A percentile compares a stretch with the other conserved stretches of the same genome.
Conservation (phyloP, 2,888 invertebrate species). For the Amiota communis region DNA sequence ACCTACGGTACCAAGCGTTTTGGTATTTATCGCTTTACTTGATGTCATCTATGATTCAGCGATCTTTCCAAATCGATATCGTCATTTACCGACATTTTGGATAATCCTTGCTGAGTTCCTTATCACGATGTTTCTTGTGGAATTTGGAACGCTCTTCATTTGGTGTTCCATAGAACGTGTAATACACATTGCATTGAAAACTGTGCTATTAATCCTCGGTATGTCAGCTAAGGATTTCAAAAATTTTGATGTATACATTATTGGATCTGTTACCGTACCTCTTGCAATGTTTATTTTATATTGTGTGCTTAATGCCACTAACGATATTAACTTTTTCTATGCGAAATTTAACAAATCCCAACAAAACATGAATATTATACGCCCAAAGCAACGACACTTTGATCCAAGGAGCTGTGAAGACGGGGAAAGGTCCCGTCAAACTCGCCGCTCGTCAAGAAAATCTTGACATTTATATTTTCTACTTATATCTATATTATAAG, state of each 20-base stretch:
- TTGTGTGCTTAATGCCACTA: neutral
- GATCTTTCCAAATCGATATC: neutral
- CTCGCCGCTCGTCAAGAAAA: neutral
- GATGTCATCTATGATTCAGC: neutral
- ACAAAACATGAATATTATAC: no score
- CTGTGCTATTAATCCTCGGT: neutral
- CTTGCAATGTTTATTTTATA: neutral
- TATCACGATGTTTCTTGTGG: neutral
- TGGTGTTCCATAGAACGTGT: slow-evolving; percentile 10
- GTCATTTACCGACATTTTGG: neutral
- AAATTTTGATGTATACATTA: neutral
- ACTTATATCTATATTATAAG: no score
- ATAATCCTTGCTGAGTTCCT: neutral
- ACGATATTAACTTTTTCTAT: neutral
- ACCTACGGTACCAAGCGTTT: neutral
- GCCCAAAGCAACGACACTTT: no score
- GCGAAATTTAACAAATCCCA: no score
- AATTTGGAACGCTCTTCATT: neutral
- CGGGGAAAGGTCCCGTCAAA: no score
- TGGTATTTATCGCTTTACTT: neutral
- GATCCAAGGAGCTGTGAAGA: no score
- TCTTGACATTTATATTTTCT: neutral
- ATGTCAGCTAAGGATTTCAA: neutral
- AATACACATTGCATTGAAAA: neutral
- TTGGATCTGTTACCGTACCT: neutral